phyloP scores from a whole-genome alignment of 92 coral and sea anemone genomes.

The Porites lobata region DNA sequence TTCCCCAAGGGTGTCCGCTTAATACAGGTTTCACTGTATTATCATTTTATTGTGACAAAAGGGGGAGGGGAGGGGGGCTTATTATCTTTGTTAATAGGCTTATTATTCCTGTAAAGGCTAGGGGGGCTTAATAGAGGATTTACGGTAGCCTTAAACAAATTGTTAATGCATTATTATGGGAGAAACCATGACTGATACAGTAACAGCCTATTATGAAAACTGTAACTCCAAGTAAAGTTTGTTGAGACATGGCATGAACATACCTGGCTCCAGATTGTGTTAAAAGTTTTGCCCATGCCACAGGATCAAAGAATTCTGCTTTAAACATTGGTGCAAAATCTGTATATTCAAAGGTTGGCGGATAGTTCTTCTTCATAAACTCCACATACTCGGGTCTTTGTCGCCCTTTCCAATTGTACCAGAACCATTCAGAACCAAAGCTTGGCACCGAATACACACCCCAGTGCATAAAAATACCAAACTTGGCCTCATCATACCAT shows the following conservation, averaged over 20 bases:
- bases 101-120: no score
- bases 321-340: conserved; percentile 95
- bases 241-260: not conserved
- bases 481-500: conserved; percentile 92
- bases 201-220: not conserved
- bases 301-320: conserved; percentile 88
- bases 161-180: not conserved
- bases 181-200: not conserved
- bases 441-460: conserved; percentile 89
- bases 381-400: conserved; percentile 60
- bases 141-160: no score
- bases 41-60: no score
- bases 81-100: no score
- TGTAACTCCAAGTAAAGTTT: not conserved
- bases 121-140: no score
- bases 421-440: conserved; percentile 89
- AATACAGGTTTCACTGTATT: no score
- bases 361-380: conserved; percentile 88
- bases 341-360: conserved; percentile 79
- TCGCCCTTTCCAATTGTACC: conserved; percentile 79
- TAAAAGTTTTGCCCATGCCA: conserved; percentile 86
- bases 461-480: conserved; percentile 92
- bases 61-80: no score
- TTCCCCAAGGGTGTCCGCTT: no score
- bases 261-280: conserved; percentile 92